These are phyloP conservation scores for Crotophaga sulcirostris DNA, from an alignment of 2,113 vertebrate genomes.

Conservation along the genomic window DNA sequence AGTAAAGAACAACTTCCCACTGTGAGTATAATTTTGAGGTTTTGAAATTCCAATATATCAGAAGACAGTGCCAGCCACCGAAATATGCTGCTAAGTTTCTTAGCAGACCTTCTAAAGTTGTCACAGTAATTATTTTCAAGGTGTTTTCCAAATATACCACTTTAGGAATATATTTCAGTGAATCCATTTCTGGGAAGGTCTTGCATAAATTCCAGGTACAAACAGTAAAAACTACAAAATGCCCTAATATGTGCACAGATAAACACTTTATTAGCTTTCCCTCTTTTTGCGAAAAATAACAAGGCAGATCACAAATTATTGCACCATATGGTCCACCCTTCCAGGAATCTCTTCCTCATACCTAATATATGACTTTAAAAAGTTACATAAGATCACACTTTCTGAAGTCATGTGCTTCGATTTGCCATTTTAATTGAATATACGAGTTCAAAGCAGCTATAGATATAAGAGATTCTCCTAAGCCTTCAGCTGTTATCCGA, in stretches of 20 bases:
- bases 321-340: background rate
- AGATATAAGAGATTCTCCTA: background rate
- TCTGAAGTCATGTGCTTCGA: background rate
- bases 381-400: background rate
- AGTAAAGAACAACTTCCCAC: background rate
- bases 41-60: background rate
- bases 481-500: background rate
- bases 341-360: background rate
- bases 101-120: slow-evolving; percentile 2
- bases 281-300: background rate
- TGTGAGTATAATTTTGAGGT: background rate
- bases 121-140: slow-evolving; percentile 10
- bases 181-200: background rate
- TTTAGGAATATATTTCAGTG: background rate
- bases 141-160: background rate
- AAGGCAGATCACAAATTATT: background rate
- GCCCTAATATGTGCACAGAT: background rate
- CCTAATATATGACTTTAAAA: background rate
- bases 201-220: background rate
- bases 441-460: background rate
- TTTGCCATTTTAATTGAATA: background rate
- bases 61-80: background rate
- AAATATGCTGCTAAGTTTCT: background rate
- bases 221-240: background rate
- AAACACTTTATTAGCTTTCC: background rate